Evolutionary conservation across 53 echinoderm and acorn worm species (phyloP), one percentile per base, ranked within the genome.

Genomic region (Holothuria leucospilota): DNA sequence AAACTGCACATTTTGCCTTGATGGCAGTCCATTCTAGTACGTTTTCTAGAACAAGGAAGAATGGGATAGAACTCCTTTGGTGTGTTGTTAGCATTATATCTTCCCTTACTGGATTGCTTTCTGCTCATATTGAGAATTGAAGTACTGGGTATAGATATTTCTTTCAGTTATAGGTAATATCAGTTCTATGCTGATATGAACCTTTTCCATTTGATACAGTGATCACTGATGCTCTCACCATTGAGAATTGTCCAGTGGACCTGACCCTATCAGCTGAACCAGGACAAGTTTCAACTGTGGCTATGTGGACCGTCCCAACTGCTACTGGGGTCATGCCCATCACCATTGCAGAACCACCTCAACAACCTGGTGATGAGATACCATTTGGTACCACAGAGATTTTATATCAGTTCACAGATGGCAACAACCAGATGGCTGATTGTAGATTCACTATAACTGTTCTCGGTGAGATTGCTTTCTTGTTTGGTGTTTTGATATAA

Each of bases 281-380:
- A 39, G 84, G 84, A 18, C 46, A 64, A 24, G 23, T 83, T 23
- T 39, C 65, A 39, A 66, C 68, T 21, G 29, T 49, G 11, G 68
- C 24, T 49, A 42, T 4, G 30, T 83, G 84, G 84, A 28, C 68
- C 1, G 53, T 53, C 12, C 84, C 84, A 23, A 83, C 84, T 10
- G 84, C 66, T 29, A 83, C 84, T 27, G 84, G 84, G 20, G 65
- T 49, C 64, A 28, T 29, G 41, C 84, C 84, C 8, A 67, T 83
- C 38, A 46, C 20, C 6, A 29, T 67, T 12, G 27, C 14, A 46
- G 68, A 65, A 39, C 84, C 84, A 7, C 23, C 40, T 11, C 52
- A 51, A 14, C 84, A 42, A 39, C 53, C 84, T 1, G 84, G 84
- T 14, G 84, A 83, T 29, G 21, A 41, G 15, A 13, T 83, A 51